Base-by-base conservation (phyloP, 2,888 invertebrate genomes). In the Apodemia zela region DNA sequence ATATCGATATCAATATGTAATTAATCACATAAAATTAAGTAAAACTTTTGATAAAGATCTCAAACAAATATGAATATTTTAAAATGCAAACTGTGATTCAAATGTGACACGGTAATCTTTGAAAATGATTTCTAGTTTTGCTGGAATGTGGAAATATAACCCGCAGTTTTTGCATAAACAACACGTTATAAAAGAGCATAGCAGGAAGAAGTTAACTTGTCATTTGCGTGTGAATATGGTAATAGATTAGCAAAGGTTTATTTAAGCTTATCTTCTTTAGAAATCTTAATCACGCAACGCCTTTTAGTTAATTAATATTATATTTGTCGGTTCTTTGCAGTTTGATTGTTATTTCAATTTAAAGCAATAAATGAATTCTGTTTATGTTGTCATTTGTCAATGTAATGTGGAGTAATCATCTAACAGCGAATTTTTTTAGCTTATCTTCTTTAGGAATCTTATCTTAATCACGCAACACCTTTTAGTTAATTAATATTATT, bases 101-200 rank as follows among this genome's bases (percentile, higher is more conserved):
- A 58, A 51, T 51, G 18, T 51, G 21, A 51, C 51, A 51, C 51
- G 51, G 51, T 51, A 38, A 47, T 61, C 61, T 63, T 42, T 57
- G 29, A 64, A 72, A 75, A 73, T 65, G 42, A 42, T 42, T 63
- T 74, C 70, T 71, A 73, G 78, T 78, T 75, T 71, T 69, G 71
- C 72, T 72, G 80, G 82, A 83, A 86, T 83, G 81, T 76, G 69
- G 75, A 73, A 71, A 76, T 72, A 76, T 73, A 73, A 71, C 69
- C 65, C 67, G 65, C 69, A 71, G 73, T 72, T 75, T 75, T 75
- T 77, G 79, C 76, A 85, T 85, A 81, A 84, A 81, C 68, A 75
- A 75, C 71, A 64, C 77, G 79, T 79, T 79, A 42, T 42, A 42
- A 42, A 75, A 73, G 65, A 70, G 68, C 70, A 67, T 69, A 72